Evolutionary conservation across 2,113 vertebrate genomes (phyloP).

Genomic region (Penelope pileata): DNA sequence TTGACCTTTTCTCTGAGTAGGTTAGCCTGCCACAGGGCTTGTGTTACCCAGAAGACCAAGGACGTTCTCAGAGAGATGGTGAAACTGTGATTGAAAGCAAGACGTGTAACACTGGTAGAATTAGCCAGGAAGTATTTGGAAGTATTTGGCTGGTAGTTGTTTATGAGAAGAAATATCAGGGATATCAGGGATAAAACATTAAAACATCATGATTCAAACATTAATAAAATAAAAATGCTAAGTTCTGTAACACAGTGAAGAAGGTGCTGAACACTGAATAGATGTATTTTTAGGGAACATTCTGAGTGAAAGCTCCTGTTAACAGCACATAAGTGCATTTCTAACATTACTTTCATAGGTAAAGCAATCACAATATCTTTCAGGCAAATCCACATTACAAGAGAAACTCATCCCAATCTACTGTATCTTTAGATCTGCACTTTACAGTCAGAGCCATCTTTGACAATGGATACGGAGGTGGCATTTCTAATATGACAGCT

Average conservation of each 20-base stretch:
- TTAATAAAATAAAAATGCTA: neutral
- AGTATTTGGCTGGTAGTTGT: constrained; percentile 21
- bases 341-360: neutral
- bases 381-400: neutral
- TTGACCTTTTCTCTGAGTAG: constrained; percentile 26
- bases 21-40: constrained; percentile 54
- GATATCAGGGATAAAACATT: neutral
- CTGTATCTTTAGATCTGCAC: constrained; percentile 2
- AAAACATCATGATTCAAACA: neutral
- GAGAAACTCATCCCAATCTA: neutral
- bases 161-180: constrained; percentile 11
- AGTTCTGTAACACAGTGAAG: neutral
- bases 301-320: neutral
- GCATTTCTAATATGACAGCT: neutral
- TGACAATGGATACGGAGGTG: neutral
- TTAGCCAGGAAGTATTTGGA: constrained; percentile 40
- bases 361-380: neutral
- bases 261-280: neutral
- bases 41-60: constrained; percentile 26
- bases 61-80: constrained; percentile 14
- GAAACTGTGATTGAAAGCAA: constrained; percentile 15
- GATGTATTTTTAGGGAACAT: neutral
- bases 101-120: neutral
- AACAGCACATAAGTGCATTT: neutral
- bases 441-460: neutral